phyloP scores from a whole-genome alignment of 2,888 invertebrate species.

The Leptinotarsa juncta region DNA sequence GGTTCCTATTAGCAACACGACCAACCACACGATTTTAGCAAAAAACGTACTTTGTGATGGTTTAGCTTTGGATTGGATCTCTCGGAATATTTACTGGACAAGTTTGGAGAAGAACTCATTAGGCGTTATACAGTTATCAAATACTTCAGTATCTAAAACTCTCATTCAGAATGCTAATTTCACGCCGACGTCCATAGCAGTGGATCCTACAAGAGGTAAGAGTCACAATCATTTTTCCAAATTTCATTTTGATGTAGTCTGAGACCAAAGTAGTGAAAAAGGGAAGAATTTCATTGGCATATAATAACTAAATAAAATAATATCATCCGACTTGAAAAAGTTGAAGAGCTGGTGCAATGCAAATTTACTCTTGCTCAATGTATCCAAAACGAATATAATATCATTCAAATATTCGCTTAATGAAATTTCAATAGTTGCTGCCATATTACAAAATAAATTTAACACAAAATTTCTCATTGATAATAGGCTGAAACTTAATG shows the following conservation, averaged over 20 bases:
- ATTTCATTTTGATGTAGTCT: constrained; percentile 2
- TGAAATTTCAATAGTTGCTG: too few relatives aligned
- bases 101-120: constrained; percentile 78
- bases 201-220: constrained; percentile 71
- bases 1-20: constrained; percentile 47
- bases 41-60: constrained; percentile 77
- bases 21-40: constrained; percentile 66
- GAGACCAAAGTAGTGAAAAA: neutral
- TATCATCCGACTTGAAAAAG: too few relatives aligned
- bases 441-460: too few relatives aligned
- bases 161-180: constrained; percentile 70
- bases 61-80: constrained; percentile 87
- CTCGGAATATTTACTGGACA: constrained; percentile 86
- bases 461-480: too few relatives aligned
- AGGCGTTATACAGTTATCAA: constrained; percentile 75
- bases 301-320: too few relatives aligned
- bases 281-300: too few relatives aligned
- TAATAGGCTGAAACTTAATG: too few relatives aligned
- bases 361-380: too few relatives aligned
- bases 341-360: too few relatives aligned
- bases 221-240: neutral
- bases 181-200: constrained; percentile 71
- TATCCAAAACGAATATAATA: too few relatives aligned
- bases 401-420: too few relatives aligned
- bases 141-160: constrained; percentile 69